Evolutionary conservation across 1,140 invertebrate genomes (phyloP).

Genomic region (Cydia amplana): DNA sequence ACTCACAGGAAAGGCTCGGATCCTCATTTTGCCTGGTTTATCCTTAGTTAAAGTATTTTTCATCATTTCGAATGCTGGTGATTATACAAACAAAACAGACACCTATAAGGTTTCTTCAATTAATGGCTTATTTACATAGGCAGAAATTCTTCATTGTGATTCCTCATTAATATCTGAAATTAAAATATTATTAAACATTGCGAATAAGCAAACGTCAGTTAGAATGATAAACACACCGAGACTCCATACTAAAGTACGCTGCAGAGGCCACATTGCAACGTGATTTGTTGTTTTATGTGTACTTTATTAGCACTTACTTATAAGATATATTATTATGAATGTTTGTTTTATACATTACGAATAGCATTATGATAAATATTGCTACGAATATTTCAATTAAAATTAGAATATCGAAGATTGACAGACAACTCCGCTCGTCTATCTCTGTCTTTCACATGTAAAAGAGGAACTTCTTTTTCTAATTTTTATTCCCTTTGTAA

Average conservation of each 20-base stretch:
- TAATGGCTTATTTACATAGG: conserved; percentile 62
- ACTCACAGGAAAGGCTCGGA: conserved; percentile 97
- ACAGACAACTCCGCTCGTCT: conserved; percentile 1
- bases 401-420: conserved; percentile 28
- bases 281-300: neutral
- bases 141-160: conserved; percentile 69
- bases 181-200: conserved; percentile 44
- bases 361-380: neutral
- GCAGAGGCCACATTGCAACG: conserved; percentile 17
- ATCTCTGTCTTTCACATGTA: conserved; percentile 15
- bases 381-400: conserved; percentile 17
- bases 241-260: conserved; percentile 24
- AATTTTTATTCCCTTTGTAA: conserved; percentile 31
- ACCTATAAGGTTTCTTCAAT: conserved; percentile 47
- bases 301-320: neutral
- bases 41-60: conserved; percentile 88
- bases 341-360: neutral
- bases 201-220: conserved; percentile 28
- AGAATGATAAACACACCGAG: conserved; percentile 26
- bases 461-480: conserved; percentile 22
- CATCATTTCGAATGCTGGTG: conserved; percentile 79
- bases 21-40: conserved; percentile 97
- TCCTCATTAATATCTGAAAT: conserved; percentile 66
- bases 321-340: neutral
- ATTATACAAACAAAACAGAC: conserved; percentile 52